Conservation (phyloP, 2,888 invertebrate species). For the Apodemia hepburni region DNA sequence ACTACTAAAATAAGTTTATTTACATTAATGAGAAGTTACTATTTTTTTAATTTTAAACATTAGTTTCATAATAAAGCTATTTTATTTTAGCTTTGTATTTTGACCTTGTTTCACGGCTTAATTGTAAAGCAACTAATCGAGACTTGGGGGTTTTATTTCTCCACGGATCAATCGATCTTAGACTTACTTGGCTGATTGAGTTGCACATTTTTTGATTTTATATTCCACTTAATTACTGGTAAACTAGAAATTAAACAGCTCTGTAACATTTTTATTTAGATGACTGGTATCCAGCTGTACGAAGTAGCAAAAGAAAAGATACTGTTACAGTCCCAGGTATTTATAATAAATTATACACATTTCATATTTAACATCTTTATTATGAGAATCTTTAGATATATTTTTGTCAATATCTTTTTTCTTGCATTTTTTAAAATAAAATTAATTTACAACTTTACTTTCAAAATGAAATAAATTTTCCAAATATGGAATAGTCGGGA, state of each 20-base stretch:
- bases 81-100: conserved; percentile 63
- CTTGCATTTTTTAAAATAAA: no score
- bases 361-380: no score
- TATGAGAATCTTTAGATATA: no score
- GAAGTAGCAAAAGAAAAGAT: no score
- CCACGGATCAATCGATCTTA: neutral
- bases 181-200: neutral
- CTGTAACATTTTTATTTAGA: no score
- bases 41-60: conserved; percentile 63
- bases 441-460: neutral
- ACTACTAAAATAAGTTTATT: conserved; percentile 77
- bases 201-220: no score
- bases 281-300: no score
- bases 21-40: conserved; percentile 71
- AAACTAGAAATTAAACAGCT: no score
- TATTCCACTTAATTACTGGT: no score
- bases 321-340: no score
- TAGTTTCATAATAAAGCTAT: conserved; percentile 63
- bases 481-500: neutral
- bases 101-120: neutral
- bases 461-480: neutral
- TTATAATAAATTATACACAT: no score
- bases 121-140: neutral
- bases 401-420: no score
- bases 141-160: neutral